A percentile compares a stretch with the other conserved stretches of the same genome.
These are phyloP conservation scores for Calosoma granatense DNA, from an alignment of 1,140 invertebrate species.

Conservation along the genomic window DNA sequence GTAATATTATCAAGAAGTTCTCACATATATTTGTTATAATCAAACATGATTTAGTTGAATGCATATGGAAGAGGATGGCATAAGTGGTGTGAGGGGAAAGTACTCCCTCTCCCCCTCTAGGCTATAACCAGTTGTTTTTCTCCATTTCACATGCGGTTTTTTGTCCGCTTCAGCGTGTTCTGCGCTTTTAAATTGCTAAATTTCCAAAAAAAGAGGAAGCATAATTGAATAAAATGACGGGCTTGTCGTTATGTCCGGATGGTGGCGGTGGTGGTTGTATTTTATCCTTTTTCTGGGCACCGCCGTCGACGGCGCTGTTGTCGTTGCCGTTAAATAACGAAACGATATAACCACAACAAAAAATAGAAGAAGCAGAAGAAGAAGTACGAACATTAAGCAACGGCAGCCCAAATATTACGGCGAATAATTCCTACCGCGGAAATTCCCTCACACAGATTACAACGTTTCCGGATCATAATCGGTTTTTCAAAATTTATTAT, in stretches of 20 bases:
- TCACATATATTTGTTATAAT: no score
- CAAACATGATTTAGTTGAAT: no score
- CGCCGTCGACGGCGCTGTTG: no score
- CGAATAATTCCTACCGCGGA: not conserved
- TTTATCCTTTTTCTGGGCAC: not conserved
- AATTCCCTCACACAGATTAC: not conserved
- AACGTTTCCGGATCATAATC: conserved; percentile 2
- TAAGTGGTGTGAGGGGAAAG: no score
- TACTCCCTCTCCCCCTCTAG: no score
- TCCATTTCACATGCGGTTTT: not conserved
- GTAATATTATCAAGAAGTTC: no score
- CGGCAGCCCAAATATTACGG: conserved; percentile 1
- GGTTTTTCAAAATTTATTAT: conserved; percentile 7
- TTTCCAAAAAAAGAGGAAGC: not conserved
- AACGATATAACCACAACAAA: not conserved
- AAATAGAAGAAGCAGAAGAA: not conserved
- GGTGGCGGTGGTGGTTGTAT: not conserved
- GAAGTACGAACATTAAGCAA: not conserved
- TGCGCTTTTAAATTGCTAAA: not conserved
- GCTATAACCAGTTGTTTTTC: not conserved
- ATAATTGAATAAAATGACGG: not conserved
- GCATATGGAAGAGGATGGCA: no score
- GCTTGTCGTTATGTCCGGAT: not conserved
- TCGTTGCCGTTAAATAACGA: not conserved
- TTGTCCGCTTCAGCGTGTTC: not conserved